These are phyloP conservation scores for Eupristina koningsbergeri DNA, from an alignment of 1,140 invertebrate genomes.

Conservation along the genomic window DNA sequence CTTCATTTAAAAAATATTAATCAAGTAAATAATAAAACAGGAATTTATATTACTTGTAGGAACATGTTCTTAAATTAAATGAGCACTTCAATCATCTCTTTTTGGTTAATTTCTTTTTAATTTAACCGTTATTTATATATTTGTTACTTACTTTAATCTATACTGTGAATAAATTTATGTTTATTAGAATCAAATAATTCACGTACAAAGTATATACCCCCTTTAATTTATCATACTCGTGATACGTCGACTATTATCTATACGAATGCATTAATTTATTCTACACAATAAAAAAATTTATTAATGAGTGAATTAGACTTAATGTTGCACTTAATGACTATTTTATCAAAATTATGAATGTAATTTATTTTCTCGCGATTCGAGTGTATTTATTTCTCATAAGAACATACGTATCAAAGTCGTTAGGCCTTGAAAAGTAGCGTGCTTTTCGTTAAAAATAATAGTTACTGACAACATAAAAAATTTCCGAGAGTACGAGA, in stretches of 20 bases:
- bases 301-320: neutral
- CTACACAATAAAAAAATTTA: neutral
- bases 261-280: neutral
- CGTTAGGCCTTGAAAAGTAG: neutral
- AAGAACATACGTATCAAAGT: neutral
- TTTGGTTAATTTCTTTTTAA: neutral
- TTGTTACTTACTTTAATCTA: neutral
- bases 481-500: neutral
- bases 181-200: neutral
- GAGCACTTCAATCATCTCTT: neutral
- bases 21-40: neutral
- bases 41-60: neutral
- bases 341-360: neutral
- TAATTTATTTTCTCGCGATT: neutral
- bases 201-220: neutral
- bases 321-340: neutral
- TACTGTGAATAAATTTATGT: neutral
- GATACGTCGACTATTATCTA: neutral
- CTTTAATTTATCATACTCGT: neutral
- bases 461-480: too few species aligned
- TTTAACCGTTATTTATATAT: neutral
- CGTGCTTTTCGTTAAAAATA: neutral
- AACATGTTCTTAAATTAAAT: neutral
- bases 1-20: neutral
- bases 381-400: neutral